Conservation (phyloP, 2,797 vertebrate genomes). For the Tapera naevia region DNA sequence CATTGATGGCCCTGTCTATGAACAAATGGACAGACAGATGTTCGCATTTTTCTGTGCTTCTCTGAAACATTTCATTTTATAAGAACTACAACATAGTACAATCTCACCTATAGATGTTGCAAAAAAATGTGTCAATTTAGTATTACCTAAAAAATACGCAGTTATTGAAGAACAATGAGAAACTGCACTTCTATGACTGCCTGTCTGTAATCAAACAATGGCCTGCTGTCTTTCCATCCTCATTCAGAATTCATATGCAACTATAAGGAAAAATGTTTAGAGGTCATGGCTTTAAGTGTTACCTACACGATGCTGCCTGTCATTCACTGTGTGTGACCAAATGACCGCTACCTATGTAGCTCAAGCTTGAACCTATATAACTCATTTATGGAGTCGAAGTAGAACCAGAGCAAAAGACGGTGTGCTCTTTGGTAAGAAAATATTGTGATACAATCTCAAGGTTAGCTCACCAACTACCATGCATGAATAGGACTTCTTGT, state of each 20-base stretch:
- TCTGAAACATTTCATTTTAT: not conserved
- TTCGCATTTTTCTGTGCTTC: not conserved
- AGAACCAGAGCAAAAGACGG: not conserved
- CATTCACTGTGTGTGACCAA: not conserved
- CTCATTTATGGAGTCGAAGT: not conserved
- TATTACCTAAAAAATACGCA: not conserved
- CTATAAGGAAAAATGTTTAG: not conserved
- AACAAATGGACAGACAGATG: not conserved
- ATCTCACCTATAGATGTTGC: not conserved
- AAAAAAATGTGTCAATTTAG: not conserved
- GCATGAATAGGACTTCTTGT: not conserved
- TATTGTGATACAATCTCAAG: not conserved
- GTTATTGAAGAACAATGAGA: not conserved
- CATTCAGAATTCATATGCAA: not conserved
- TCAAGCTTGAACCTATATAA: not conserved
- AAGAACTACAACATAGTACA: not conserved
- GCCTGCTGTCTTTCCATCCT: not conserved
- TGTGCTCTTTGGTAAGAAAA: not conserved
- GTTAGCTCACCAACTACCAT: not conserved
- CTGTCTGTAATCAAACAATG: not conserved
- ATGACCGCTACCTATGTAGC: not conserved
- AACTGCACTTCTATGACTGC: not conserved
- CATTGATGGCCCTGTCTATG: accelerated
- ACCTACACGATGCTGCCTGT: not conserved
- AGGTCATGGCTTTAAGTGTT: not conserved